Percentiles rank a stretch among this genome's conserved stretches.
These are phyloP conservation scores for Desmodus rotundus DNA, from an alignment of 2,113 vertebrate genomes.

Conservation along the genomic window DNA sequence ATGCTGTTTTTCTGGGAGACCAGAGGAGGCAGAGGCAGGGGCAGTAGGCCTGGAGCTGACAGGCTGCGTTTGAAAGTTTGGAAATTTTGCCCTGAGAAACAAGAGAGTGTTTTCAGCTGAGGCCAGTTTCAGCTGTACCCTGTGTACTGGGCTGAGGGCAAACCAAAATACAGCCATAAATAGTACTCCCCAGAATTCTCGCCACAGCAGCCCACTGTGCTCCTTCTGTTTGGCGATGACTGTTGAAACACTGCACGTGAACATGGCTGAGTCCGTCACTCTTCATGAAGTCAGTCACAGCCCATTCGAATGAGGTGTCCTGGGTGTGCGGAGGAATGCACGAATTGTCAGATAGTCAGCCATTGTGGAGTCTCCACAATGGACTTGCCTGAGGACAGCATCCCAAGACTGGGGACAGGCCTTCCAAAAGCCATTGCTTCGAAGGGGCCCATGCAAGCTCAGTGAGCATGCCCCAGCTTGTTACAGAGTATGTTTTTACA, in stretches of 20 bases:
- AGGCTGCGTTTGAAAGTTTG: slow-evolving; percentile 38
- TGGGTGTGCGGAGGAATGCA: not conserved
- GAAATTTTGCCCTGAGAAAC: slow-evolving; percentile 42
- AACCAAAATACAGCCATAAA: slow-evolving; percentile 56
- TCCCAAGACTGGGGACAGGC: not conserved
- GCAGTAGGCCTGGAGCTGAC: not conserved
- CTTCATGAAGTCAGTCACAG: not conserved
- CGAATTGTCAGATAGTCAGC: not conserved
- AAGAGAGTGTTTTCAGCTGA: slow-evolving; percentile 46
- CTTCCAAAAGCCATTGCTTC: not conserved
- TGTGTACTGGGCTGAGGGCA: slow-evolving; percentile 45
- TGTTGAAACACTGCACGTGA: not conserved
- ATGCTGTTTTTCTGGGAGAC: not conserved
- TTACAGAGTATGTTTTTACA: not conserved
- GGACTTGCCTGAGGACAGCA: not conserved
- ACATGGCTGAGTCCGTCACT: not conserved
- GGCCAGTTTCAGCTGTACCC: slow-evolving; percentile 20
- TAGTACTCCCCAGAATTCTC: not conserved
- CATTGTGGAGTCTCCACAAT: not conserved
- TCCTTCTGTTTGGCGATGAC: slow-evolving; percentile 14
- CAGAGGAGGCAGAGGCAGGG: not conserved
- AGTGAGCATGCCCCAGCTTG: not conserved
- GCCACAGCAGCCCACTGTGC: slow-evolving; percentile 12
- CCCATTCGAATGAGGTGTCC: not conserved
- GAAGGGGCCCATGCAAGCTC: not conserved